Evolutionary conservation across 2,113 vertebrate genomes (phyloP), one percentile per base, ranked within the genome.

Genomic region (Lepus americanus): DNA sequence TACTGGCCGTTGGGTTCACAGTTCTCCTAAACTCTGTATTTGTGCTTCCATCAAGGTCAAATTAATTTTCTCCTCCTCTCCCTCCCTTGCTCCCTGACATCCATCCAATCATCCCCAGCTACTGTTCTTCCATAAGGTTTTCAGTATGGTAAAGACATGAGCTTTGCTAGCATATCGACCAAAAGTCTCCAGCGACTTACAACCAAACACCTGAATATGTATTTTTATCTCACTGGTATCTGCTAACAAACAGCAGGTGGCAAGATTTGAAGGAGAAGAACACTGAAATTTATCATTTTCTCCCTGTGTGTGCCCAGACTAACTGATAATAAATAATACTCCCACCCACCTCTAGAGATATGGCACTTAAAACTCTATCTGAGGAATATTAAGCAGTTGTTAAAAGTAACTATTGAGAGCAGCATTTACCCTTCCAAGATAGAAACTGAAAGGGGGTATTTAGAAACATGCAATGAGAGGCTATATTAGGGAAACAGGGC

Each of bases 321-420:
- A 16, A 53, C 59, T 77, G 80, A 49, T 29, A 90, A 72, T 74
- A 89, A 82, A 89, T 44, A 63, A 55, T 79, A 19, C 3, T 90
- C 9, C 39, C 12, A 59, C 51, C 73, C 89, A 16, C 66, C 55
- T 94, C 82, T 89, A 88, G 44, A 25, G 25, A 31, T 53, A 76
- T 39, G 63, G 70, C 67, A 67, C 23, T 89, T 70, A 72, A 51
- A 94, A 78, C 23, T 64, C 39, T 49, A 61, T 64, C 39, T 49
- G 67, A 95, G 49, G 29, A 80, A 22, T 51, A 91, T 2, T 36
- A 92, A 90, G 20, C 19, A 53, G 25, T 20, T 78, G 44, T 95
- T 89, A 66, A 92, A 95, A 92, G 73, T 86, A 83, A 90, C 92
- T 33, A 53, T 17, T 86, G 36, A 87, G 86, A 90, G 55, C 33